A percentile compares a stretch with the other conserved stretches of the same genome.
phyloP scores from a whole-genome alignment of 2,113 vertebrate genomes.

The Gorsachius goisagi region DNA sequence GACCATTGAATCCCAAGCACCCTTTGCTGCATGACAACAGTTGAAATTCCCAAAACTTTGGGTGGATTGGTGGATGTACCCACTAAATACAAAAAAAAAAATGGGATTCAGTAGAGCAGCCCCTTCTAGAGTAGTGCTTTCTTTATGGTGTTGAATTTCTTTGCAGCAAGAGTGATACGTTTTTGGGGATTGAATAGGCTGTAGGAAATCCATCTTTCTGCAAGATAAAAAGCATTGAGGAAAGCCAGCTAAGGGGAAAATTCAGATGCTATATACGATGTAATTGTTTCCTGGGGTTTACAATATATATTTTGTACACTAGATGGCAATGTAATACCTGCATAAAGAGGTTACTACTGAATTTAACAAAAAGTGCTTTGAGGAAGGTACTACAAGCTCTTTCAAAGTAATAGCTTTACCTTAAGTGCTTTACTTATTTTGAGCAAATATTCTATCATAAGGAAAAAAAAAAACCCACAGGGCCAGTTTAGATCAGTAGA shows the following conservation, averaged over 20 bases:
- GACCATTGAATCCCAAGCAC: neutral
- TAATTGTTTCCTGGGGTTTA: neutral
- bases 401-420: neutral
- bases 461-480: neutral
- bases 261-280: neutral
- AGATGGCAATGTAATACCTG: slow-evolving; percentile 68
- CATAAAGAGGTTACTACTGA: neutral
- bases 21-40: neutral
- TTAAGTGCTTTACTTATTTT: neutral
- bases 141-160: neutral
- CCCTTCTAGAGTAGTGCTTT: neutral
- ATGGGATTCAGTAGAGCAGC: neutral
- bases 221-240: neutral
- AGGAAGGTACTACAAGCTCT: neutral
- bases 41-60: neutral
- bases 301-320: slow-evolving; percentile 5
- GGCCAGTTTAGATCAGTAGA: neutral
- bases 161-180: fast-evolving
- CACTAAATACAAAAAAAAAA: neutral
- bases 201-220: neutral
- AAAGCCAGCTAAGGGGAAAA: neutral
- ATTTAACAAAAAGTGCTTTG: neutral
- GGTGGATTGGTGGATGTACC: too few relatives aligned
- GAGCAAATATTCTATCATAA: neutral
- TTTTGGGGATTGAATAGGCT: neutral